Base-by-base conservation (phyloP, 1,140 invertebrate species). In the Nasonia longicornis region DNA sequence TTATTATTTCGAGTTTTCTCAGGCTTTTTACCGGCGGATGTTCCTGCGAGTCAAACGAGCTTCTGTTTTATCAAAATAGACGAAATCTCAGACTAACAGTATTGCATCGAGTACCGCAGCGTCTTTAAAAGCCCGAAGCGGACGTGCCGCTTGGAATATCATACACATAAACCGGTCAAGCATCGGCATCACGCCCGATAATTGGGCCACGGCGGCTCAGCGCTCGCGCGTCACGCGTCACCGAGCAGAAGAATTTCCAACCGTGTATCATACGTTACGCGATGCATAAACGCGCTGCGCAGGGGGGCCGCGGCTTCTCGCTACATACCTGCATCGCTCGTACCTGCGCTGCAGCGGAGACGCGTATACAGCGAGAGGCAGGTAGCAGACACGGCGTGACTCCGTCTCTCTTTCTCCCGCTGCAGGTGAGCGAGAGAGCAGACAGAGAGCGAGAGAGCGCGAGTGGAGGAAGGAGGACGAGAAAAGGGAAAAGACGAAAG, bases 391-490 rank as follows among this genome's bases (percentile, higher is more conserved):
- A 16, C 66, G 66, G 26, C 22, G 8, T 10, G 22, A 31, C 12
- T 67, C 66, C 83, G 69, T 75, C 81, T 77, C 77, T 85, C 84
- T 83, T 84, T 84, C 67, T 85, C 83, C 81, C 79, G 79, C 64
- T 72, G 69, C 58, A 73, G 80, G 70, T 82, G 84, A 82, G 69
- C 77, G 67, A 71, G 69, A 52, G 69, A 64, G 85, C 77, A 82
- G 84, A 80, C 31, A 4, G 2, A 31, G 4, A 31, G 26, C 26
- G 83, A 83, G 84, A 82, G 84, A 83, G 82, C 84, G 81, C 82
- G 83, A 85, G 83, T 77, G 83, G 84, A 79, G 84, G 85, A 85
- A 81, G 78, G 79, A 58, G 70, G 72, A 77, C 70, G 82, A 82
- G 79, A 83, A 74, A 84, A 83, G 84, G 80, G 80, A 76, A 76